Evolutionary conservation across 1,140 invertebrate genomes (phyloP).

Genomic region (Drosophila yakuba): DNA sequence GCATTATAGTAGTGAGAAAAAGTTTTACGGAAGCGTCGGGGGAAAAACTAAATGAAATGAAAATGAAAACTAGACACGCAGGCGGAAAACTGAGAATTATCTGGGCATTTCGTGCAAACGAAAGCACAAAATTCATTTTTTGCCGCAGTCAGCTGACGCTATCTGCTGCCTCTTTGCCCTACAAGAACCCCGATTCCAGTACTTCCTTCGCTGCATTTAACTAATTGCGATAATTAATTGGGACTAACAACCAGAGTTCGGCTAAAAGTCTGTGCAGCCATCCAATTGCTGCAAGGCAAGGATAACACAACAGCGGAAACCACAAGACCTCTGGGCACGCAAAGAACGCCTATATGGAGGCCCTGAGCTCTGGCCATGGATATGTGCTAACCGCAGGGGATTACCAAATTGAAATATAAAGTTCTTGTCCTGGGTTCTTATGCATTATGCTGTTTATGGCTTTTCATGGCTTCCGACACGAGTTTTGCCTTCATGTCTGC

Average conservation of each 20-base stretch:
- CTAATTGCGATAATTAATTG: constrained; percentile 79
- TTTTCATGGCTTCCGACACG: constrained; percentile 25
- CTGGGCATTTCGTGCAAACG: constrained; percentile 71
- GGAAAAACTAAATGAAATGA: constrained; percentile 44
- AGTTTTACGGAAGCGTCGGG: constrained; percentile 34
- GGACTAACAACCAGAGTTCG: constrained; percentile 68
- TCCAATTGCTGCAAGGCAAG: constrained; percentile 42
- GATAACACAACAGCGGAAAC: constrained; percentile 35
- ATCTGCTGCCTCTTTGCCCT: constrained; percentile 33
- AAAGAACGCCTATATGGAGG: constrained; percentile 44
- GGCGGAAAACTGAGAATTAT: constrained; percentile 67
- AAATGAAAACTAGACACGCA: constrained; percentile 72
- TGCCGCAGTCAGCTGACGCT: constrained; percentile 73
- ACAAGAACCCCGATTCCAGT: constrained; percentile 8
- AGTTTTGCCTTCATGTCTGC: constrained; percentile 14
- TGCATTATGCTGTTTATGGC: constrained; percentile 33
- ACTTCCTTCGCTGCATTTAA: constrained; percentile 68
- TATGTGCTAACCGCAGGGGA: constrained; percentile 42
- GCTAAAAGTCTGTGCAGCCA: constrained; percentile 26
- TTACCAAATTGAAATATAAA: constrained; percentile 53
- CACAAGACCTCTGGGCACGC: constrained; percentile 39
- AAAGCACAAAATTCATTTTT: constrained; percentile 73
- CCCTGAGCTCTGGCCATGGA: background rate
- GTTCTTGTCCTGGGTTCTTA: constrained; percentile 7
- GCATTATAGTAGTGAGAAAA: constrained; percentile 27